Evolutionary conservation across 2,113 vertebrate species (phyloP), one percentile per base, ranked within the genome.

Genomic region (Catharus fuscescens): DNA sequence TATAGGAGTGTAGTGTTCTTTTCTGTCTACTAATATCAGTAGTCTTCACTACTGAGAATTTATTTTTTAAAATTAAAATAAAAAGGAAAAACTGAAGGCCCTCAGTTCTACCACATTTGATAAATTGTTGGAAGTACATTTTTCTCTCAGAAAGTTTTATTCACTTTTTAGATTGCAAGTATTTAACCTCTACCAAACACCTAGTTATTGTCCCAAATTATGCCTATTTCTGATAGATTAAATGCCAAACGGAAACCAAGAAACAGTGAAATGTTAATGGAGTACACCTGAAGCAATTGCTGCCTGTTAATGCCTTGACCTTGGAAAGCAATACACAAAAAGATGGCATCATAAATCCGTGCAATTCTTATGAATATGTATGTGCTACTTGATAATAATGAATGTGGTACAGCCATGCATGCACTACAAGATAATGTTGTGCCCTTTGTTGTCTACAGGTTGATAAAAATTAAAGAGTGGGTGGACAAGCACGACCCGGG

Each of bases 381-480:
- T 98, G 97, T 95, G 93, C 97, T 97, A 97, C 97, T 97, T 98
- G 98, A 98, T 98, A 98, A 98, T 98, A 98, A 98, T 98, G 98
- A 98, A 98, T 98, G 97, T 98, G 97, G 96, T 96, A 97, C 97
- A 98, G 98, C 98, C 98, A 98, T 98, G 98, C 98, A 98, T 98
- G 98, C 97, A 97, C 98, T 98, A 98, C 98, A 98, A 98, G 98
- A 98, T 98, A 98, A 98, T 98, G 98, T 98, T 98, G 97, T 98
- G 98, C 97, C 98, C 97, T 98, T 97, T 98, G 96, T 98, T 98
- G 97, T 98, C 97, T 97, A 98, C 98, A 99, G 99, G 99, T 98
- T 99, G 98, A 99, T 98, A 95, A 99, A 99, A 98, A 99, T 99
- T 98, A 99, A 99, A 98, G 99, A 99, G 98, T 99, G 99, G 99